Conservation (phyloP, 2,113 vertebrate species). For the Oryzias melastigma region DNA sequence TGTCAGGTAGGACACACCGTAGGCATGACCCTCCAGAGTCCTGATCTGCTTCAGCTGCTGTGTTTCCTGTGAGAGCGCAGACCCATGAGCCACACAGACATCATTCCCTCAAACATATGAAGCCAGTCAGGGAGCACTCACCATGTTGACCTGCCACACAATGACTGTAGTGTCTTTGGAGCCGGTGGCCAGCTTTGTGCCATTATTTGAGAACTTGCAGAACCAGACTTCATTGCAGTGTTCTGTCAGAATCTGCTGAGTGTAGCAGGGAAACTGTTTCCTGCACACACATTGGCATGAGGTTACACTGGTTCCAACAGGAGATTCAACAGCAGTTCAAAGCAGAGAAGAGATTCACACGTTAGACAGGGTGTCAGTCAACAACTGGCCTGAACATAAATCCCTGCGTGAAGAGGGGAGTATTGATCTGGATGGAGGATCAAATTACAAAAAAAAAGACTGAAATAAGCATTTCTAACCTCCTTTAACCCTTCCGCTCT, state of each 20-base stretch:
- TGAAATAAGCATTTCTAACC: no score
- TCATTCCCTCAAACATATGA: no score
- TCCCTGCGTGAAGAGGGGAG: no score
- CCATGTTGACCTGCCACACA: constrained; percentile 94
- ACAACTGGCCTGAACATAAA: no score
- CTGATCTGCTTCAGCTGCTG: constrained; percentile 92
- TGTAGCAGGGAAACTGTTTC: constrained; percentile 98
- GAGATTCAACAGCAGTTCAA: no score
- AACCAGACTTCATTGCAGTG: constrained; percentile 99
- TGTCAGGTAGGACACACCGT: constrained; percentile 96
- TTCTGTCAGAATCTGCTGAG: constrained; percentile 95
- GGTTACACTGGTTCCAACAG: no score
- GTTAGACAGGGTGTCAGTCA: no score
- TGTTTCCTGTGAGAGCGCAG: constrained; percentile 80
- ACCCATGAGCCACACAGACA: not conserved
- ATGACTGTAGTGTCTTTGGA: constrained; percentile 98
- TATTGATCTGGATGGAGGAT: no score
- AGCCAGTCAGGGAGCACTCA: constrained; percentile 53
- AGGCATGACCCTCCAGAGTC: constrained; percentile 95
- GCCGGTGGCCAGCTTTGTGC: constrained; percentile 96
- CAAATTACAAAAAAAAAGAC: no score
- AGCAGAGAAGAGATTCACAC: no score
- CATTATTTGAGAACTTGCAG: constrained; percentile 97
- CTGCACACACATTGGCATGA: constrained; percentile 56
- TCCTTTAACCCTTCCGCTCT: no score